Conservation (phyloP, 2,888 invertebrate genomes). For the Acanthopleura granulata region DNA sequence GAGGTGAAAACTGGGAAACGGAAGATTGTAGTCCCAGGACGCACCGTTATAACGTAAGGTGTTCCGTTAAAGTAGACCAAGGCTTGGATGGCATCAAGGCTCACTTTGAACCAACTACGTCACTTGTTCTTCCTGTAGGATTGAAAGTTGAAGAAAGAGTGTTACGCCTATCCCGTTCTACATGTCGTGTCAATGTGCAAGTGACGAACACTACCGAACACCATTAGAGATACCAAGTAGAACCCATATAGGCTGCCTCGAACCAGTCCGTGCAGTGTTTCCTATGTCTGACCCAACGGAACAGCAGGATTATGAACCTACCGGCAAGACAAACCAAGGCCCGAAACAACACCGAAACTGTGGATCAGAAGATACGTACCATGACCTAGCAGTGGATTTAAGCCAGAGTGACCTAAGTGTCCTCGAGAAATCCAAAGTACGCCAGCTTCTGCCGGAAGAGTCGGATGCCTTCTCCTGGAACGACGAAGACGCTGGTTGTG, state of each 20-base stretch:
- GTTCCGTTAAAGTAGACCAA: neutral
- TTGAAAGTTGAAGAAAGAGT: neutral
- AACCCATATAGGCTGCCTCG: neutral
- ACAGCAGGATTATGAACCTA: no score
- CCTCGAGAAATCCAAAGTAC: no score
- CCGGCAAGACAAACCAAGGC: no score
- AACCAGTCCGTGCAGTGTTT: no score
- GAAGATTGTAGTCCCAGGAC: neutral
- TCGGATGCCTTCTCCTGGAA: neutral
- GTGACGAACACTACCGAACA: neutral
- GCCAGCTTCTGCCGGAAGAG: no score
- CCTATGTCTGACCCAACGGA: no score
- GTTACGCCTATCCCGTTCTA: neutral
- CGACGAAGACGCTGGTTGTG: neutral
- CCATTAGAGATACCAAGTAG: neutral
- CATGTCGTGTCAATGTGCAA: neutral
- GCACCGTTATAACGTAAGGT: neutral
- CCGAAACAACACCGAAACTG: no score
- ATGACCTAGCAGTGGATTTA: no score
- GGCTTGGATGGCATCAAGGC: neutral
- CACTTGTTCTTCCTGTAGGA: neutral
- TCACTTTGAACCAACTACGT: conserved; percentile 11
- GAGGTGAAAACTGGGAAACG: neutral
- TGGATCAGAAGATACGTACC: no score
- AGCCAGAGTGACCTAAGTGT: no score